A percentile compares a stretch with the other conserved stretches of the same genome.
Conservation (phyloP, 2,797 vertebrate species). For the Liasis olivaceus region DNA sequence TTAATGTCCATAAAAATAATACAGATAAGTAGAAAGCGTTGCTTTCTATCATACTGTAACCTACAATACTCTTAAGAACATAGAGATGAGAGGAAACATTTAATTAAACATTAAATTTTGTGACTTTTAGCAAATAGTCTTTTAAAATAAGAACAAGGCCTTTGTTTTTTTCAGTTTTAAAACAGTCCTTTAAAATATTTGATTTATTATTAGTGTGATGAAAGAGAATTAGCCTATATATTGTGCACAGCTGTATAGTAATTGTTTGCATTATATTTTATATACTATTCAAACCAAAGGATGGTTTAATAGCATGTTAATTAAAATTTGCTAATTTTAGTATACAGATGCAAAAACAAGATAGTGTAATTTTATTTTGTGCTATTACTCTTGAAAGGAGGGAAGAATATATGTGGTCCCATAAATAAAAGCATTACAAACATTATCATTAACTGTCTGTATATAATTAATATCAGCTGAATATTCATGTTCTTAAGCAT, state of each 20-base stretch:
- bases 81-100: conserved; percentile 47
- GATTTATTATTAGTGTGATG: conserved; percentile 31
- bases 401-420: background rate
- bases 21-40: background rate
- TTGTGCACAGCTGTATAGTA: background rate
- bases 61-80: conserved; percentile 49
- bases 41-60: background rate
- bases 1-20: background rate
- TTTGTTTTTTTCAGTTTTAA: conserved; percentile 46
- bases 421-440: conserved; percentile 32
- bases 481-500: conserved; percentile 26
- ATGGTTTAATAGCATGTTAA: conserved; percentile 46
- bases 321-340: conserved; percentile 58
- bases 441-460: conserved; percentile 25
- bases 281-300: conserved; percentile 37
- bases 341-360: conserved; percentile 42
- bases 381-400: conserved; percentile 43
- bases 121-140: conserved; percentile 44
- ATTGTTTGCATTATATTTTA: conserved; percentile 32
- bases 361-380: conserved; percentile 66
- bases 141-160: conserved; percentile 27
- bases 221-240: conserved; percentile 24
- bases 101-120: conserved; percentile 31
- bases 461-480: conserved; percentile 13
- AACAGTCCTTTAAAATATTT: conserved; percentile 29